phyloP scores from a whole-genome alignment of 1,140 invertebrate genomes.

The Sipha flava region DNA sequence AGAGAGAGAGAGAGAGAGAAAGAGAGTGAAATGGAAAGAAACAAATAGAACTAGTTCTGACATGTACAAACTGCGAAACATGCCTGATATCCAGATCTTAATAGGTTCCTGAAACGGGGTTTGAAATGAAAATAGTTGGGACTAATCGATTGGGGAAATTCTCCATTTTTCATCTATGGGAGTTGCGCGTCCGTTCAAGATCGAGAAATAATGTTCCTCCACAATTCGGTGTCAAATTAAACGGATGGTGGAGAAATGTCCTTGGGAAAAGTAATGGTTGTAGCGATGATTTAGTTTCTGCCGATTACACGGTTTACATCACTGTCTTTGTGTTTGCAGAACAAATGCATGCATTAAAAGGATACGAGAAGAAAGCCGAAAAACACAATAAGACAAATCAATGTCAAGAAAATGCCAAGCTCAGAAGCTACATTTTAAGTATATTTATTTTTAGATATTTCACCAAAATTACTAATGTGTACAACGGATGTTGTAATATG shows the following conservation, averaged over 20 bases:
- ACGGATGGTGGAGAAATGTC: not conserved
- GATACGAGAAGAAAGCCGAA: not conserved
- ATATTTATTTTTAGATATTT: too few species aligned
- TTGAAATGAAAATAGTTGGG: not conserved
- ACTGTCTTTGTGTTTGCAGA: not conserved
- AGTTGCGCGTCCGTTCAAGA: not conserved
- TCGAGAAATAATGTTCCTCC: not conserved
- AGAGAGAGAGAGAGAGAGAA: not conserved
- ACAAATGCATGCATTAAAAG: not conserved
- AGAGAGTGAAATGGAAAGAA: not conserved
- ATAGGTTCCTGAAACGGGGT: not conserved
- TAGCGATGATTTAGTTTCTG: not conserved
- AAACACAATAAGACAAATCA: not conserved
- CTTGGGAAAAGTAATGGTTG: not conserved
- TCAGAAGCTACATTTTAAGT: not conserved
- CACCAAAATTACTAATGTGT: too few species aligned
- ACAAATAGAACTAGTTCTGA: not conserved
- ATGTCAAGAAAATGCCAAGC: not conserved
- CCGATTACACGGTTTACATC: not conserved
- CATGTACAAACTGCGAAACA: constrained; percentile 1
- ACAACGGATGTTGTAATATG: too few species aligned
- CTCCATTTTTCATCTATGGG: not conserved
- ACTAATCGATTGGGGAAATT: not conserved
- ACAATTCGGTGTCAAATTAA: not conserved
- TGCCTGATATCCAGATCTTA: not conserved